These are phyloP conservation scores for Ornithoptera priamus DNA, from an alignment of 2,888 invertebrate genomes.

Conservation along the genomic window DNA sequence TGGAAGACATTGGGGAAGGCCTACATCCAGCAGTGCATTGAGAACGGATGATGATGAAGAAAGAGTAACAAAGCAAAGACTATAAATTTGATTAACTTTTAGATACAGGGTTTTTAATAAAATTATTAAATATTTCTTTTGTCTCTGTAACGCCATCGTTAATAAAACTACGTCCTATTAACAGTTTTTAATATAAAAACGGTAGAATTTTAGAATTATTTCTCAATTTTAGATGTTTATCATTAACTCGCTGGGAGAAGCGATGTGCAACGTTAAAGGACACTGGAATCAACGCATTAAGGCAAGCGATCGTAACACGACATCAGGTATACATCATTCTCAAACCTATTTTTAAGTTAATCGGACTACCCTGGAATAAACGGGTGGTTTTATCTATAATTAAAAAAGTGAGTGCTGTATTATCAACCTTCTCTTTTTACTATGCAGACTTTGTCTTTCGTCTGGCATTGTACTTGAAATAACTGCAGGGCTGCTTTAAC, in stretches of 20 bases:
- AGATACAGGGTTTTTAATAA: background rate
- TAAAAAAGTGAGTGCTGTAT: too few relatives aligned
- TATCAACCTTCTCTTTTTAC: too few relatives aligned
- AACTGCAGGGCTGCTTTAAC: too few relatives aligned
- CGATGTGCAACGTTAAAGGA: slow-evolving; percentile 57
- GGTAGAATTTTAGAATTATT: background rate
- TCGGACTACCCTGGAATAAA: too few relatives aligned
- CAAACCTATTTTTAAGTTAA: too few relatives aligned
- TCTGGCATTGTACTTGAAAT: too few relatives aligned
- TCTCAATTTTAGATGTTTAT: slow-evolving; percentile 46
- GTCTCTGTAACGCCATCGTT: background rate
- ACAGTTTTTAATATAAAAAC: background rate
- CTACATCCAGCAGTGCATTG: too few relatives aligned
- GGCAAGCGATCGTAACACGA: slow-evolving; percentile 52
- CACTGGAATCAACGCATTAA: slow-evolving; percentile 57
- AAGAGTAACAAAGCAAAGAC: too few relatives aligned
- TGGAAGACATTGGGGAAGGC: too few relatives aligned
- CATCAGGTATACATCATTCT: slow-evolving; percentile 51
- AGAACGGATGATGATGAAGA: too few relatives aligned
- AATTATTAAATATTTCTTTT: background rate
- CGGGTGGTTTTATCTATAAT: too few relatives aligned
- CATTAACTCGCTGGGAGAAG: slow-evolving; percentile 58
- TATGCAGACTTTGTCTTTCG: too few relatives aligned
- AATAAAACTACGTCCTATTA: background rate
- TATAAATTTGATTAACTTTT: background rate